Evolutionary conservation across 2,113 vertebrate species (phyloP).

Genomic region (Copsychus sechellarum): DNA sequence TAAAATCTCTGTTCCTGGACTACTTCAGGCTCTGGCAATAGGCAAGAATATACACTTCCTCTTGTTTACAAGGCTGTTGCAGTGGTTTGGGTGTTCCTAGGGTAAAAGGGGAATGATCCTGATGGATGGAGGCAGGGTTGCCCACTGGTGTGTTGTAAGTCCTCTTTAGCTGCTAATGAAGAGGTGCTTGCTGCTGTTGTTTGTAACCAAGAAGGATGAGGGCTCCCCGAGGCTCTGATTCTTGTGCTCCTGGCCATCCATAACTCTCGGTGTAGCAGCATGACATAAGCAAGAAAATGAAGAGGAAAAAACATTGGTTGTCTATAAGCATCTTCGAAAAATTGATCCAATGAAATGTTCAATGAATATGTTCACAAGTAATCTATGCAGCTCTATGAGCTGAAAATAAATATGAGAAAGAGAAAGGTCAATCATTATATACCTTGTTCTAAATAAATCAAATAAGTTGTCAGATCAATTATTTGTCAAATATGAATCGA

Average conservation of each 20-base stretch:
- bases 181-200: not conserved
- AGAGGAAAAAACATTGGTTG: not conserved
- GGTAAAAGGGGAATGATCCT: not conserved
- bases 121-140: not conserved
- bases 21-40: not conserved
- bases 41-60: not conserved
- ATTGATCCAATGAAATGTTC: not conserved
- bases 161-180: not conserved
- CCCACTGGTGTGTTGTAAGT: not conserved
- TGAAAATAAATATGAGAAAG: constrained; percentile 4
- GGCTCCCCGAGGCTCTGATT: not conserved
- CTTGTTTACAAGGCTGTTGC: not conserved
- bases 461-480: not conserved
- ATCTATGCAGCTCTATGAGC: not conserved
- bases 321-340: not conserved
- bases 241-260: not conserved
- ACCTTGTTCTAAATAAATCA: not conserved
- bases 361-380: not conserved
- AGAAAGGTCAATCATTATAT: not conserved
- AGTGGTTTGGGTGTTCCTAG: not conserved
- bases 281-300: not conserved
- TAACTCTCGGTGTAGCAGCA: not conserved
- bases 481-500: not conserved
- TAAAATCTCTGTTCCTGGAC: not conserved
- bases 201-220: not conserved